phyloP scores from a whole-genome alignment of 2,888 invertebrate species.

The Calameuta filiformis region DNA sequence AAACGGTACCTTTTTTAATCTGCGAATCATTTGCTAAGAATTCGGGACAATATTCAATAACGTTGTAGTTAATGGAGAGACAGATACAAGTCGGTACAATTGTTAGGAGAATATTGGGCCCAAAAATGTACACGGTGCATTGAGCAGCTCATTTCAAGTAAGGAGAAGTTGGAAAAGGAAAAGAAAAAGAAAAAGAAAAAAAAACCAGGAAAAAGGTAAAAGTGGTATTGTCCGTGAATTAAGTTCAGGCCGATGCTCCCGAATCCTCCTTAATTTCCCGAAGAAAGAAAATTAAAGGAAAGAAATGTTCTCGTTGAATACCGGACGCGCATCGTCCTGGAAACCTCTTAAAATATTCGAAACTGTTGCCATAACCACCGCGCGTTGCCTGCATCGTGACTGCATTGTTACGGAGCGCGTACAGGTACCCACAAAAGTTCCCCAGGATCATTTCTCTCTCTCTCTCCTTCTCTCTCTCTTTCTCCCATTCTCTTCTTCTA shows the following conservation, averaged over 20 bases:
- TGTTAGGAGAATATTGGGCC: too few relatives aligned
- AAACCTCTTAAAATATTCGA: slow-evolving; percentile 47
- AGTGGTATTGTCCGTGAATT: slow-evolving; percentile 48
- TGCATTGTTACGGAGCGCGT: not conserved
- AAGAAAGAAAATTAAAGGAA: slow-evolving; percentile 50
- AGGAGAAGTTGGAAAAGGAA: slow-evolving; percentile 9
- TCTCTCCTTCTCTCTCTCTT: slow-evolving; percentile 16
- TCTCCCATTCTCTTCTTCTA: slow-evolving; percentile 20
- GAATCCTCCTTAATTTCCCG: slow-evolving; percentile 54
- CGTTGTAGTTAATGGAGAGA: too few relatives aligned
- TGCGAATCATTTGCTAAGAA: too few relatives aligned
- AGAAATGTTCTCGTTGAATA: slow-evolving; percentile 38
- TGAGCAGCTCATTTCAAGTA: slow-evolving; percentile 7
- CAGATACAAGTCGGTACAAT: too few relatives aligned
- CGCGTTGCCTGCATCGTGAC: slow-evolving; percentile 1
- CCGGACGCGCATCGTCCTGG: slow-evolving; percentile 32
- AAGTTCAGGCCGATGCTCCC: slow-evolving; percentile 42
- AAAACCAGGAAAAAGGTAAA: slow-evolving; percentile 10
- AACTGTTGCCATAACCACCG: slow-evolving; percentile 31
- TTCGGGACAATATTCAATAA: too few relatives aligned
- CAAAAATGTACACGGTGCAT: too few relatives aligned
- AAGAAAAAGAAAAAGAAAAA: not conserved
- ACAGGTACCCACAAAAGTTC: too few relatives aligned
- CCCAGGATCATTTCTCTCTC: slow-evolving; percentile 18
- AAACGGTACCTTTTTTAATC: too few relatives aligned